Evolutionary conservation across 2,888 invertebrate species (phyloP).

Genomic region (Rhogogaster chlorosoma): DNA sequence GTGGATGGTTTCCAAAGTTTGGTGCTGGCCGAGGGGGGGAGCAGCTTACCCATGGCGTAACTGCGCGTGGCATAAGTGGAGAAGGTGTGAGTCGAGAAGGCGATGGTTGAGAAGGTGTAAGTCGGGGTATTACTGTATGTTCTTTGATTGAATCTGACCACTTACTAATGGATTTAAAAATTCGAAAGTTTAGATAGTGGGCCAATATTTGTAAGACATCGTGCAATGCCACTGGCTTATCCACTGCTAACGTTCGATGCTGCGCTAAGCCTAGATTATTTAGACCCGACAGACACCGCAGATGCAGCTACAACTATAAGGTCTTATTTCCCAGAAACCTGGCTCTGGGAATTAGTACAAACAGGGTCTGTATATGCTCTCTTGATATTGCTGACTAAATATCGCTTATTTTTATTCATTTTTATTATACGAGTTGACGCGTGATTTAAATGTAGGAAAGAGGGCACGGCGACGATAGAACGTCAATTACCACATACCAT

Average conservation of each 20-base stretch:
- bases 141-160: not conserved
- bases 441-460: slow-evolving; percentile 65
- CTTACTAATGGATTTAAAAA: slow-evolving; percentile 15
- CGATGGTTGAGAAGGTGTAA: no score
- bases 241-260: slow-evolving; percentile 63
- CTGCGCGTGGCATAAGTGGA: no score
- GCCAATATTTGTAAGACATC: slow-evolving; percentile 27
- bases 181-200: slow-evolving; percentile 46
- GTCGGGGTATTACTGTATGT: no score
- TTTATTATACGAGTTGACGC: not conserved
- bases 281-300: slow-evolving; percentile 64
- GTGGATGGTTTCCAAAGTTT: no score
- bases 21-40: no score
- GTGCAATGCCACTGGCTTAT: slow-evolving; percentile 66
- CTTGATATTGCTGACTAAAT: not conserved
- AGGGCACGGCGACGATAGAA: slow-evolving; percentile 74
- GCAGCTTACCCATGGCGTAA: no score
- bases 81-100: no score
- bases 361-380: slow-evolving; percentile 73
- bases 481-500: slow-evolving; percentile 81
- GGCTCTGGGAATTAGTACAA: slow-evolving; percentile 83
- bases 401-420: not conserved
- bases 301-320: slow-evolving; percentile 72
- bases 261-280: slow-evolving; percentile 66
- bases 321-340: slow-evolving; percentile 82